These are phyloP conservation scores for Andricus quercusramuli DNA, from an alignment of 2,888 invertebrate species.

Conservation along the genomic window DNA sequence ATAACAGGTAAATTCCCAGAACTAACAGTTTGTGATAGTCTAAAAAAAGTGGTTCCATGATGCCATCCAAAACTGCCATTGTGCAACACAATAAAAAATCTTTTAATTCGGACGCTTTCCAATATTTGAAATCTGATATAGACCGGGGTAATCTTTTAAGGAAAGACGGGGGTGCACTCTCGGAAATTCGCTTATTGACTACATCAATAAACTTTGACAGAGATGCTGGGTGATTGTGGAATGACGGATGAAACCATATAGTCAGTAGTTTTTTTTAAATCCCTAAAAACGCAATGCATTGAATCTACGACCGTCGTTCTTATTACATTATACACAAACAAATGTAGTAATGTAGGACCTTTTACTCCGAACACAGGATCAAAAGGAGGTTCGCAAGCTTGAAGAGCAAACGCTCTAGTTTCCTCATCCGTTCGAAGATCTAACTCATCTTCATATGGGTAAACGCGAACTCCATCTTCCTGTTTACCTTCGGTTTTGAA, in stretches of 20 bases:
- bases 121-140: slow-evolving; percentile 50
- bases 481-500: slow-evolving; percentile 10
- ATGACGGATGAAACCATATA: slow-evolving; percentile 48
- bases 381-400: too few species aligned
- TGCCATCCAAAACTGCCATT: slow-evolving; percentile 51
- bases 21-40: slow-evolving; percentile 56
- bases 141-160: slow-evolving; percentile 49
- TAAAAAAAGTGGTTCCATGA: slow-evolving; percentile 53
- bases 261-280: slow-evolving; percentile 48
- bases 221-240: not conserved
- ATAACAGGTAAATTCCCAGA: slow-evolving; percentile 50
- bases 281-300: slow-evolving; percentile 55
- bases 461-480: too few species aligned
- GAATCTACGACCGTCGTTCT: slow-evolving; percentile 49
- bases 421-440: too few species aligned
- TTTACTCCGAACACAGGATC: slow-evolving; percentile 45
- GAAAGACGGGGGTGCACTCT: slow-evolving; percentile 51
- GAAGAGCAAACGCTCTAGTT: too few species aligned
- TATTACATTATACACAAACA: slow-evolving; percentile 49
- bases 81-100: slow-evolving; percentile 55
- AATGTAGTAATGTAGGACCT: slow-evolving; percentile 47
- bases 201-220: slow-evolving; percentile 12
- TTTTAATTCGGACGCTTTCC: slow-evolving; percentile 59
- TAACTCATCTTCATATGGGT: too few species aligned
- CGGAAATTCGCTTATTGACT: slow-evolving; percentile 47